These are phyloP conservation scores for Myrmecophaga tridactyla DNA, from an alignment of 2,113 vertebrate species.

Conservation along the genomic window DNA sequence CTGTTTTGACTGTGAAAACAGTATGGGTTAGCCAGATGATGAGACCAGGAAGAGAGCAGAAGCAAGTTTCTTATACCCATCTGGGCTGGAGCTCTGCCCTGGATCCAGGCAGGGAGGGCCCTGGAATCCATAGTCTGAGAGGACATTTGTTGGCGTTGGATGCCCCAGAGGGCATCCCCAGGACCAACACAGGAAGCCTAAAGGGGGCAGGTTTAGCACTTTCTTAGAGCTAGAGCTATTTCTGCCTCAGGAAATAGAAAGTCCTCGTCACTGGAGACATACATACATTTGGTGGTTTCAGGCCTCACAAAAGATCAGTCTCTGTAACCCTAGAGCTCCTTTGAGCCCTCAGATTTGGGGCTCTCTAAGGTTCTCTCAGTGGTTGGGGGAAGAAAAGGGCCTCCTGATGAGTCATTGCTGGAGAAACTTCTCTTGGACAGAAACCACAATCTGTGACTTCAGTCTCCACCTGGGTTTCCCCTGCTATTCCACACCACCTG, in stretches of 20 bases:
- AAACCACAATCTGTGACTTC: background rate
- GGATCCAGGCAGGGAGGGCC: background rate
- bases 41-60: background rate
- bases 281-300: background rate
- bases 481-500: background rate
- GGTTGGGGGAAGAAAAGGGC: background rate
- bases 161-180: background rate
- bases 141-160: background rate
- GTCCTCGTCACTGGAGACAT: background rate
- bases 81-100: no score
- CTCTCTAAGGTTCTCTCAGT: background rate
- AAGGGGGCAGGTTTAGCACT: background rate
- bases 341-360: background rate
- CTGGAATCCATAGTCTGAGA: background rate
- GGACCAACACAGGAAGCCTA: fast-evolving
- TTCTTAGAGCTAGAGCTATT: background rate
- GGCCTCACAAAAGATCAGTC: background rate
- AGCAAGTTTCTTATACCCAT: background rate
- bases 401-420: background rate
- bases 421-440: background rate
- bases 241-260: background rate
- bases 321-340: background rate
- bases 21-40: background rate
- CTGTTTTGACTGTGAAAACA: background rate
- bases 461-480: background rate